Evolutionary conservation across 2,888 invertebrate genomes (phyloP).

Genomic region (Lacanobia wlatinum): DNA sequence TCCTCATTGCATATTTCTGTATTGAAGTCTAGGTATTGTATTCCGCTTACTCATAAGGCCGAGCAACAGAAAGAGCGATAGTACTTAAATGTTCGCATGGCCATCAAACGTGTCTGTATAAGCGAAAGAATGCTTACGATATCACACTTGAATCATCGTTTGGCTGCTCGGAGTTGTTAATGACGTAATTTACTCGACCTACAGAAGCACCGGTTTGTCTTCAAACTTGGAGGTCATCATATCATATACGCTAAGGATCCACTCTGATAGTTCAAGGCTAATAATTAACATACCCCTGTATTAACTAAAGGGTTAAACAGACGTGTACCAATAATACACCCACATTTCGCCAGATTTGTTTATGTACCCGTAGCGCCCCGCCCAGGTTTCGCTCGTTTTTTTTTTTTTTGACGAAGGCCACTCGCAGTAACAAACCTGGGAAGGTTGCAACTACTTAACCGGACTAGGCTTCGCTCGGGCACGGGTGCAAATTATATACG

Average conservation of each 20-base stretch:
- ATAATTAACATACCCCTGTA: not conserved
- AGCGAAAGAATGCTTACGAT: constrained; percentile 75
- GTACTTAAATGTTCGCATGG: constrained; percentile 74
- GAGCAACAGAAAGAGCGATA: constrained; percentile 17
- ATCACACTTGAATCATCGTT: constrained; percentile 80
- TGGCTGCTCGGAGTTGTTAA: constrained; percentile 69
- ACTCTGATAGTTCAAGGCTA: constrained; percentile 4
- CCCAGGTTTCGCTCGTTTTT: too few species aligned
- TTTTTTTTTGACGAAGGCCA: too few species aligned
- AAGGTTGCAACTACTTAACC: too few species aligned
- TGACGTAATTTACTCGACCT: constrained; percentile 85
- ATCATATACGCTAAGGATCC: constrained; percentile 18
- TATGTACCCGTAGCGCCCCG: too few species aligned
- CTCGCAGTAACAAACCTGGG: too few species aligned
- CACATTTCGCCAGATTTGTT: not conserved
- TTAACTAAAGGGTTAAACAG: not conserved
- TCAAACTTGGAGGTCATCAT: constrained; percentile 43
- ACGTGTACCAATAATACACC: not conserved
- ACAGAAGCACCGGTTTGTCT: constrained; percentile 79
- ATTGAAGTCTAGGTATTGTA: constrained; percentile 17
- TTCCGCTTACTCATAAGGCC: constrained; percentile 21
- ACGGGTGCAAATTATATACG: too few species aligned
- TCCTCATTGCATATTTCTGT: constrained; percentile 12
- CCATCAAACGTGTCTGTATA: constrained; percentile 66
- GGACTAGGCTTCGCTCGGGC: too few species aligned